A percentile compares a stretch with the other conserved stretches of the same genome.
These are phyloP conservation scores for Semaprochilodus insignis DNA, from an alignment of 2,797 vertebrate species.

Conservation along the genomic window DNA sequence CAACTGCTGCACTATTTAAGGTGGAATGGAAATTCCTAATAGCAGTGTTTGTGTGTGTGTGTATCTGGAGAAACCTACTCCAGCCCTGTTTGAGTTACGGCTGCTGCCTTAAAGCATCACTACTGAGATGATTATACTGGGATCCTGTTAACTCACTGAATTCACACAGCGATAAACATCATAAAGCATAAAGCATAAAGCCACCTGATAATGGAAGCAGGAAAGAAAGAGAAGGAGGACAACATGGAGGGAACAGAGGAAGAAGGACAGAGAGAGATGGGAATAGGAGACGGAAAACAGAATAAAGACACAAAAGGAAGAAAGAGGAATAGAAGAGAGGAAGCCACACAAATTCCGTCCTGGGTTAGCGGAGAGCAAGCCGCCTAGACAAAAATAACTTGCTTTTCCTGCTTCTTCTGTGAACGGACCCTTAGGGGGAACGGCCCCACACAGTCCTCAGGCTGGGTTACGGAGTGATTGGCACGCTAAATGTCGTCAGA, in stretches of 20 bases:
- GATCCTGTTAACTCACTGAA: background rate
- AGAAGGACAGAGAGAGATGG: conserved; percentile 2
- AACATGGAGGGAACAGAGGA: background rate
- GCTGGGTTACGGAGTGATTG: background rate
- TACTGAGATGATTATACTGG: no score
- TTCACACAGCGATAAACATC: background rate
- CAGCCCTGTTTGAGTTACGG: no score
- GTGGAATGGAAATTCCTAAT: no score
- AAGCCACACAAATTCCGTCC: conserved; percentile 41
- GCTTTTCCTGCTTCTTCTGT: conserved; percentile 47
- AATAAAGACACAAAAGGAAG: background rate
- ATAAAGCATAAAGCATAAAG: no score
- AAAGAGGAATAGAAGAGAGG: conserved; percentile 25
- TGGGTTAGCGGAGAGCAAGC: conserved; percentile 7
- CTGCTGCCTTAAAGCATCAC: no score
- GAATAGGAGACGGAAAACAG: background rate
- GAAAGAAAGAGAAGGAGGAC: background rate
- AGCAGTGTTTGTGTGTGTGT: no score
- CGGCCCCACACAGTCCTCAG: background rate
- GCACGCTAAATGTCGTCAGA: background rate
- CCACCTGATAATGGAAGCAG: background rate
- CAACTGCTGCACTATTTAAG: no score
- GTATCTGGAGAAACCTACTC: no score
- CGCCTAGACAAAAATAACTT: conserved; percentile 54
- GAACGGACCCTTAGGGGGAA: conserved; percentile 23